phyloP scores from a whole-genome alignment of 2,113 vertebrate species.

The Pseudorhombus dupliciocellatus region DNA sequence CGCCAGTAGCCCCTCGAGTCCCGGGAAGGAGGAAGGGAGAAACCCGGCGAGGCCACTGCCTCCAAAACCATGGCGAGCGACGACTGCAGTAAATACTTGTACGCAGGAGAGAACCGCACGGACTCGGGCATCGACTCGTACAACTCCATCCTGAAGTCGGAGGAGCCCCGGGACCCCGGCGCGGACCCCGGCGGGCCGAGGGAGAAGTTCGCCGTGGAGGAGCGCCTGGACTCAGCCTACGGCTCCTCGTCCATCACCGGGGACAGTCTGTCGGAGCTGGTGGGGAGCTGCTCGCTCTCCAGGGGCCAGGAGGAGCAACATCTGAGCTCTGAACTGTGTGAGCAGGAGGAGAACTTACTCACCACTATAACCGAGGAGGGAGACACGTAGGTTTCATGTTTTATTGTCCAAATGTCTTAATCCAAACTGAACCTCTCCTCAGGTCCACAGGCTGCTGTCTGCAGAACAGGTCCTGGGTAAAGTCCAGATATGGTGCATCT shows the following conservation, averaged over 20 bases:
- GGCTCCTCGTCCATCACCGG: constrained; percentile 78
- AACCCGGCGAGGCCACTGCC: constrained; percentile 13
- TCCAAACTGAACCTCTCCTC: no score
- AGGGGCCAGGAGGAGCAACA: constrained; percentile 5
- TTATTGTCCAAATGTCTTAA: no score
- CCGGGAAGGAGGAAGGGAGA: constrained; percentile 31
- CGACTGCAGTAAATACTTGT: constrained; percentile 60
- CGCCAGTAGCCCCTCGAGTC: constrained; percentile 18
- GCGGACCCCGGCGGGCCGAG: constrained; percentile 54
- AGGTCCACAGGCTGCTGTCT: no score
- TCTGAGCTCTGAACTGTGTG: constrained; percentile 35
- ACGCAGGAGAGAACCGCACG: constrained; percentile 58
- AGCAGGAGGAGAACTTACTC: constrained; percentile 74
- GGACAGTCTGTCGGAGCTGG: constrained; percentile 75
- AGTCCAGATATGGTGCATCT: no score
- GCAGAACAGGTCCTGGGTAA: no score
- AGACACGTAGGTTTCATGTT: constrained; percentile 80
- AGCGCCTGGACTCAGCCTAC: constrained; percentile 81
- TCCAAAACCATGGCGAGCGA: constrained; percentile 70
- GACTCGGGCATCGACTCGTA: constrained; percentile 81
- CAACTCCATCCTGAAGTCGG: constrained; percentile 68
- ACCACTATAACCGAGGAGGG: constrained; percentile 81
- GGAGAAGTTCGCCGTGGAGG: constrained; percentile 77
- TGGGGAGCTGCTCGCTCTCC: constrained; percentile 65
- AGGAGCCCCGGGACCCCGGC: constrained; percentile 63